Conservation (phyloP, 2,113 vertebrate genomes). For the Ameiurus melas region DNA sequence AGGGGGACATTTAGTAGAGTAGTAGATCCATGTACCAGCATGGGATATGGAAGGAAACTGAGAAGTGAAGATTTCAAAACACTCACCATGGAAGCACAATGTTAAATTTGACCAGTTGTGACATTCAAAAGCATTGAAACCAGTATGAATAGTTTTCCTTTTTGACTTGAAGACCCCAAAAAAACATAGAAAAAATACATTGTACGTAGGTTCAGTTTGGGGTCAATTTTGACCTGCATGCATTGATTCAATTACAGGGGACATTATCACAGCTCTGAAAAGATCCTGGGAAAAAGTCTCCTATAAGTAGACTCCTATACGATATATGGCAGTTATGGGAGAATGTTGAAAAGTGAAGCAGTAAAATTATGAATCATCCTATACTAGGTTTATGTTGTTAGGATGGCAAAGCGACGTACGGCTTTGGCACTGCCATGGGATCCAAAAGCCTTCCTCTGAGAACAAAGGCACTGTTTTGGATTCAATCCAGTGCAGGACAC, state of each 20-base stretch:
- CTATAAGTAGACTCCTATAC: background rate
- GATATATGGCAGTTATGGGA: background rate
- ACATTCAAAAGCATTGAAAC: background rate
- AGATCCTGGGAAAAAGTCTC: too few relatives aligned
- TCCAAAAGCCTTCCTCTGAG: too few relatives aligned
- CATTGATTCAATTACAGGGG: too few relatives aligned
- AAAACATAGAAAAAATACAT: too few relatives aligned
- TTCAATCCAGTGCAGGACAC: too few relatives aligned
- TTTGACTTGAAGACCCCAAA: too few relatives aligned
- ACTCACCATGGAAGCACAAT: background rate
- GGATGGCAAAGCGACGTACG: too few relatives aligned
- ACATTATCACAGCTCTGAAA: too few relatives aligned
- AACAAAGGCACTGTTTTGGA: too few relatives aligned
- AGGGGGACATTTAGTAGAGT: background rate
- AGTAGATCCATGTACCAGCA: background rate
- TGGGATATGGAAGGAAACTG: background rate
- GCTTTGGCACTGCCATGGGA: too few relatives aligned
- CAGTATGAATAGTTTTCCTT: background rate
- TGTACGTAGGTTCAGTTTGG: too few relatives aligned
- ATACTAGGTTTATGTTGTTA: background rate
- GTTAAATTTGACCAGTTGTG: background rate
- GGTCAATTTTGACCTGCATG: too few relatives aligned
- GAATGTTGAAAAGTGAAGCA: background rate
- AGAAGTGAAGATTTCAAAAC: background rate
- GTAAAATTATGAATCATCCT: background rate